Evolutionary conservation across 1,140 invertebrate genomes (phyloP).

Genomic region (Dreissena rostriformis): DNA sequence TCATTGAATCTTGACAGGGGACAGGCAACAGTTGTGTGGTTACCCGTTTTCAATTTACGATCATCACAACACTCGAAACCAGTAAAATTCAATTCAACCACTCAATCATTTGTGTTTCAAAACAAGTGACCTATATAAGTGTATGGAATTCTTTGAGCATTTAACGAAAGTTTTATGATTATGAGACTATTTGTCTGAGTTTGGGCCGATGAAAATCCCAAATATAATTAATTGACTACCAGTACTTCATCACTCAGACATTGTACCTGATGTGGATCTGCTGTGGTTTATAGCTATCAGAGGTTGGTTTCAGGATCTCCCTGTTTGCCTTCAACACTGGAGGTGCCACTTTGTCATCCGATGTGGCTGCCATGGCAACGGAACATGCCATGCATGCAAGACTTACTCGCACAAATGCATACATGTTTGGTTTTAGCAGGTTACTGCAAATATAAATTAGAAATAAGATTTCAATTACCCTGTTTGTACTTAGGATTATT

Average conservation of each 20-base stretch:
- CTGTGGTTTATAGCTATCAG: constrained; percentile 32
- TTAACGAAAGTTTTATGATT: not conserved
- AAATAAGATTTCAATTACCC: too few species aligned
- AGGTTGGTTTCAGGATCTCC: constrained; percentile 27
- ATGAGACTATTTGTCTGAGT: not conserved
- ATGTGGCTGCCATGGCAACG: not conserved
- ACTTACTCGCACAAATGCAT: too few species aligned
- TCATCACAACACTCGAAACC: too few species aligned
- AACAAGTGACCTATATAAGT: too few species aligned
- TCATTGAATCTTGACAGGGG: too few species aligned
- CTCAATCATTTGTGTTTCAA: too few species aligned
- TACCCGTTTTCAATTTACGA: too few species aligned
- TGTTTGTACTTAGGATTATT: too few species aligned
- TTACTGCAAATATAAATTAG: too few species aligned
- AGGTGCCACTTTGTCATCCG: not conserved
- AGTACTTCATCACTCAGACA: not conserved
- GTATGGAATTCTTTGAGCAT: not conserved
- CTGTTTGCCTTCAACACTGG: constrained; percentile 30
- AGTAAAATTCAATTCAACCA: too few species aligned
- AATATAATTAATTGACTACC: not conserved
- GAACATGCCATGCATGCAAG: not conserved
- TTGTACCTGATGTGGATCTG: constrained; percentile 45
- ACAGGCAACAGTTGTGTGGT: too few species aligned
- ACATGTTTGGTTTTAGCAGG: too few species aligned
- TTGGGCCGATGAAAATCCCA: not conserved